phyloP scores from a whole-genome alignment of 2,113 vertebrate genomes.

The Geococcyx californianus region DNA sequence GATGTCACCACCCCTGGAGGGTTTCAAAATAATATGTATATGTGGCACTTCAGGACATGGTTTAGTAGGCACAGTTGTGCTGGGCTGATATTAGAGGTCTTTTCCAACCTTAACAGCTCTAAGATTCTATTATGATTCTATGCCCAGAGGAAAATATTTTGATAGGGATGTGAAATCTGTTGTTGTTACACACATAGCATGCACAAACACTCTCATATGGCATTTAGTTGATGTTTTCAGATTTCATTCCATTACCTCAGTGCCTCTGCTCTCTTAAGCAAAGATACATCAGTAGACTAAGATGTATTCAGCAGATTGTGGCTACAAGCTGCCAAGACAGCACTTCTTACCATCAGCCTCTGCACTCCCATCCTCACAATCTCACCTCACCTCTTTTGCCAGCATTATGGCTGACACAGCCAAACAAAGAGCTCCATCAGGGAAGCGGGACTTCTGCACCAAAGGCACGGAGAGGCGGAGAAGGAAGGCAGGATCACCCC shows the following conservation, averaged over 20 bases:
- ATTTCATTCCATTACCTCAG: neutral
- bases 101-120: no score
- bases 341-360: neutral
- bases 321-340: neutral
- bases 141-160: neutral
- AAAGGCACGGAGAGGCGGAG: neutral
- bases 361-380: neutral
- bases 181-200: neutral
- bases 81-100: no score
- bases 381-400: neutral
- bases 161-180: neutral
- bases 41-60: no score
- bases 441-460: neutral
- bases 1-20: no score
- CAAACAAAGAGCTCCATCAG: neutral
- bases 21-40: no score
- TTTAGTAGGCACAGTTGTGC: no score
- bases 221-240: neutral
- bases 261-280: neutral
- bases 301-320: neutral
- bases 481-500: neutral
- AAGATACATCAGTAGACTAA: neutral
- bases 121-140: no score
- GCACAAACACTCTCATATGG: neutral
- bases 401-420: accelerated